Conservation (phyloP, 2,113 vertebrate species). For the Podiceps cristatus region DNA sequence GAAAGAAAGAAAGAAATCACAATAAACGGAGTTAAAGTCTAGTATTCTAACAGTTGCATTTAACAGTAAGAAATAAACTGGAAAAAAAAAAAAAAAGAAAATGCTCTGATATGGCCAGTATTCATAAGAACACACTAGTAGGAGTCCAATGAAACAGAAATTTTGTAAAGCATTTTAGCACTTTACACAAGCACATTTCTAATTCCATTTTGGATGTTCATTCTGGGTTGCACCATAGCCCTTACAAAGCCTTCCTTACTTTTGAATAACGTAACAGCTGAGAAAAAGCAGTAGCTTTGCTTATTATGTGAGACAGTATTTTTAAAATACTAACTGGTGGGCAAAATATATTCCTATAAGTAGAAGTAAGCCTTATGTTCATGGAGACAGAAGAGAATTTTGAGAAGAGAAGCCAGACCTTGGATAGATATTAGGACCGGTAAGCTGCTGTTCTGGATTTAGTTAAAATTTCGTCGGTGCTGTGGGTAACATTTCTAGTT, state of each 20-base stretch:
- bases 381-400: neutral
- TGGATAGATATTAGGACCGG: neutral
- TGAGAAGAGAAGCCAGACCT: neutral
- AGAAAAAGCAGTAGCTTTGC: neutral
- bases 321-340: neutral
- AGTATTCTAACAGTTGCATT: neutral
- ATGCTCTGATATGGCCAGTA: neutral
- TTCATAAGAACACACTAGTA: neutral
- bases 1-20: neutral
- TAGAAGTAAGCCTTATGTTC: neutral
- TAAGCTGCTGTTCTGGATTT: constrained; percentile 34
- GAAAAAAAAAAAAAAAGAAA: neutral
- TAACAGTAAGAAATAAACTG: neutral
- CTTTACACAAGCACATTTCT: neutral
- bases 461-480: neutral
- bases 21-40: neutral
- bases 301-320: neutral
- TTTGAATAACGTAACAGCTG: neutral
- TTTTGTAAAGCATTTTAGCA: neutral
- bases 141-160: neutral
- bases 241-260: neutral
- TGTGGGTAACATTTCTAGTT: constrained; percentile 31
- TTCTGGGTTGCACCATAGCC: neutral
- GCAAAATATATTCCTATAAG: neutral
- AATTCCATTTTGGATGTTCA: neutral